Evolutionary conservation across 2,797 vertebrate genomes (phyloP).

Genomic region (Smutsia gigantea): DNA sequence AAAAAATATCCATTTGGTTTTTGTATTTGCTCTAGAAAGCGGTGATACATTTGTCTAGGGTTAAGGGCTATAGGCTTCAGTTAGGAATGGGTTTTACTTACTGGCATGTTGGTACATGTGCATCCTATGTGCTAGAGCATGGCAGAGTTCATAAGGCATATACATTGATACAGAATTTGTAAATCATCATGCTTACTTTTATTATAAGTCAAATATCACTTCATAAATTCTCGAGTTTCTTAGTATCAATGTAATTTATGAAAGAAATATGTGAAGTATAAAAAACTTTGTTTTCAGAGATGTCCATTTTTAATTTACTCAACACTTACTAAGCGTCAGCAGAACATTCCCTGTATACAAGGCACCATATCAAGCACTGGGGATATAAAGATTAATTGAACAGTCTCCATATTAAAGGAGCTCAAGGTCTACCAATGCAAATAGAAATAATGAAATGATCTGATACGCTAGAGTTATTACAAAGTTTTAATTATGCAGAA

Average conservation of each 20-base stretch:
- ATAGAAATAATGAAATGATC: background rate
- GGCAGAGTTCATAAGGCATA: background rate
- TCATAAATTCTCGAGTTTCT: background rate
- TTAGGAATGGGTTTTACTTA: background rate
- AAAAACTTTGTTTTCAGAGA: background rate
- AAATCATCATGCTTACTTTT: conserved; percentile 10
- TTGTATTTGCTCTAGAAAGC: background rate
- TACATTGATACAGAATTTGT: background rate
- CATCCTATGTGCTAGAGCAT: background rate
- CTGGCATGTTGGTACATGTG: background rate
- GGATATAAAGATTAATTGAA: background rate
- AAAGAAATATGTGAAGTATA: background rate
- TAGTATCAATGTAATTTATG: background rate
- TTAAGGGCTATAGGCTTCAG: background rate
- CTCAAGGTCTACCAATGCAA: background rate
- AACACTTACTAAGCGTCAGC: background rate
- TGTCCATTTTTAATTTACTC: background rate
- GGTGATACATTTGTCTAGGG: background rate
- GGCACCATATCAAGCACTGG: background rate
- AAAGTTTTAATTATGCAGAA: background rate
- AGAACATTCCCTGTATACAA: background rate
- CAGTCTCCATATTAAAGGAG: background rate
- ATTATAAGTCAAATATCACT: background rate
- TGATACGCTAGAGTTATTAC: background rate
- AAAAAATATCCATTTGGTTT: conserved; percentile 47